Evolutionary conservation across 2,113 vertebrate species (phyloP).

Genomic region (Thamnaconus septentrionalis): DNA sequence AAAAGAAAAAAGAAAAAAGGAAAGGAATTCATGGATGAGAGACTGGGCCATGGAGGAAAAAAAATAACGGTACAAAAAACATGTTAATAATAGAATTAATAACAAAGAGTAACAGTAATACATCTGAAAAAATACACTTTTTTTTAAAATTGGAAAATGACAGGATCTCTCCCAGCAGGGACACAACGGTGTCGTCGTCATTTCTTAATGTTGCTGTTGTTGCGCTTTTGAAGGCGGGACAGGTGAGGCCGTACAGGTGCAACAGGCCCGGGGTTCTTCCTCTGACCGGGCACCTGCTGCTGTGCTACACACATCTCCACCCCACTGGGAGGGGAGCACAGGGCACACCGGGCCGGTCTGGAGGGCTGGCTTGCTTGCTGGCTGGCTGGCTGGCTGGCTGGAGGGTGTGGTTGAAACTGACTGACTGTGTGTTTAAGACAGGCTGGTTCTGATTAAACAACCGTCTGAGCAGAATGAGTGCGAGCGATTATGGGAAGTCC

Average conservation of each 20-base stretch:
- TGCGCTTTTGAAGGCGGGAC: constrained; percentile 8
- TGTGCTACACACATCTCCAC: constrained; percentile 4
- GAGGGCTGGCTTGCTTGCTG: too few relatives aligned
- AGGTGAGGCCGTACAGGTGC: constrained; percentile 54
- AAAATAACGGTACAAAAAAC: constrained; percentile 63
- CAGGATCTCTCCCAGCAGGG: constrained; percentile 32
- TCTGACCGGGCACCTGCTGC: constrained; percentile 1
- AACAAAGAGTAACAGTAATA: constrained; percentile 69
- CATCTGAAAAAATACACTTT: constrained; percentile 45
- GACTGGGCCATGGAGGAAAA: constrained; percentile 23
- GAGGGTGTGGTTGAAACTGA: too few relatives aligned
- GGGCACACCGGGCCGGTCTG: neutral
- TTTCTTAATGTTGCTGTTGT: neutral
- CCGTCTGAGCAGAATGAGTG: neutral
- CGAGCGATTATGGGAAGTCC: constrained; percentile 64
- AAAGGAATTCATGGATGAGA: constrained; percentile 41
- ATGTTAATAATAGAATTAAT: constrained; percentile 71
- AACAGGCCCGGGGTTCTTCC: constrained; percentile 9
- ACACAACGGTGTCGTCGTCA: too few relatives aligned
- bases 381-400: too few relatives aligned
- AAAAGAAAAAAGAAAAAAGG: constrained; percentile 15
- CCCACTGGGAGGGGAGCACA: neutral
- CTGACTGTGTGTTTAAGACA: neutral
- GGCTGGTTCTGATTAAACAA: constrained; percentile 5
- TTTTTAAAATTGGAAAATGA: constrained; percentile 24